Conservation (phyloP, 2,797 vertebrate species). For the Tragopan temminckii region DNA sequence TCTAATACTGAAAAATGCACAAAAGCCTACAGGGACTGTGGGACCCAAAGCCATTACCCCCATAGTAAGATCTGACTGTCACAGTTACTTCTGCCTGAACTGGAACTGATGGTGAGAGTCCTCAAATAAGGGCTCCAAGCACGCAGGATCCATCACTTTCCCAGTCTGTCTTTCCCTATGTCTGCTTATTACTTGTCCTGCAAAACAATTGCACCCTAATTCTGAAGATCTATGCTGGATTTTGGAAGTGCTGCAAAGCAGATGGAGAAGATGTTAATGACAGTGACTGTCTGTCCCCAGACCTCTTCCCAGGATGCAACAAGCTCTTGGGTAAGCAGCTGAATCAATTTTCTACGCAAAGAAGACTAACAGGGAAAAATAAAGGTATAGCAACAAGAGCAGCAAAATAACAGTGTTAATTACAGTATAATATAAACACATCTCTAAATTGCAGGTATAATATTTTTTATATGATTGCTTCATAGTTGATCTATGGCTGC, state of each 20-base stretch:
- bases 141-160: too few relatives aligned
- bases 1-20: not conserved
- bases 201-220: not conserved
- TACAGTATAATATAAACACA: not conserved
- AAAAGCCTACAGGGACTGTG: fast-evolving
- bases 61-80: not conserved
- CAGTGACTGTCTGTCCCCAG: not conserved
- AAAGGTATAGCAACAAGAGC: not conserved
- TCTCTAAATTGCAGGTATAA: not conserved
- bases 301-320: not conserved
- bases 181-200: not conserved
- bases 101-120: not conserved
- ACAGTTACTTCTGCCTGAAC: fast-evolving
- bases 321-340: not conserved
- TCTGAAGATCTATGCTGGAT: not conserved
- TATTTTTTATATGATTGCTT: not conserved
- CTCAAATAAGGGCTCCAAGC: not conserved
- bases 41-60: not conserved
- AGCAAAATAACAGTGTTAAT: not conserved
- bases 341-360: not conserved
- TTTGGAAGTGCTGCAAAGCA: not conserved
- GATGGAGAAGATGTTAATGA: not conserved
- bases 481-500: not conserved
- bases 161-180: not conserved
- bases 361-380: not conserved